phyloP scores from a whole-genome alignment of 1,140 invertebrate genomes.

The Drosophila sechellia region DNA sequence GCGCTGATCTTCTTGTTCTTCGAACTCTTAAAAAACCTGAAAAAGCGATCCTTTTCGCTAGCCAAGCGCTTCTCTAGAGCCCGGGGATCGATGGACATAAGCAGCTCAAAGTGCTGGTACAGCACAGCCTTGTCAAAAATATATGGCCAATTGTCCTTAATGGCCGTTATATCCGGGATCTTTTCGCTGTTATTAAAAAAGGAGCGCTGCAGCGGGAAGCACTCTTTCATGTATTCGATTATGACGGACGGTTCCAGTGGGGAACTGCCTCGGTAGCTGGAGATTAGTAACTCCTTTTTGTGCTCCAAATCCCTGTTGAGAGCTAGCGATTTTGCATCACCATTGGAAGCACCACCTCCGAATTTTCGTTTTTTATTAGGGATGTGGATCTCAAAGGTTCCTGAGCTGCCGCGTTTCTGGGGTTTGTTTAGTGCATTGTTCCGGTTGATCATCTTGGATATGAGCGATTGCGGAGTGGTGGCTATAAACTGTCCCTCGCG shows the following conservation, averaged over 20 bases:
- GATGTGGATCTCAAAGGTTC: constrained; percentile 59
- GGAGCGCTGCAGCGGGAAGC: constrained; percentile 68
- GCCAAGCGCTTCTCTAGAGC: constrained; percentile 59
- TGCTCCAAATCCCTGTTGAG: constrained; percentile 58
- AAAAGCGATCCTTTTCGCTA: constrained; percentile 60
- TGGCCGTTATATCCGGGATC: constrained; percentile 69
- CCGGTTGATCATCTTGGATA: constrained; percentile 75
- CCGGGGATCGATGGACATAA: constrained; percentile 73
- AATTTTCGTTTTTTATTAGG: constrained; percentile 64
- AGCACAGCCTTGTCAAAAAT: constrained; percentile 66
- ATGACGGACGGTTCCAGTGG: constrained; percentile 48
- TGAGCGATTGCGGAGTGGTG: constrained; percentile 69
- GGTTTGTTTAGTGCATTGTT: constrained; percentile 68
- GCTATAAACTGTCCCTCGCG: constrained; percentile 72
- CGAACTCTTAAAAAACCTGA: constrained; percentile 67
- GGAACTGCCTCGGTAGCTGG: constrained; percentile 57
- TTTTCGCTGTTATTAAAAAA: constrained; percentile 77
- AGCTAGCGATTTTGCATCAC: constrained; percentile 54
- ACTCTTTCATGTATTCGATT: constrained; percentile 72
- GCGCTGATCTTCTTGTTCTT: constrained; percentile 69
- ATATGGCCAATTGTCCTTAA: constrained; percentile 75
- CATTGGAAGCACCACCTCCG: constrained; percentile 36
- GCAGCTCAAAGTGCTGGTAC: constrained; percentile 72
- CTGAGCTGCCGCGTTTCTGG: constrained; percentile 61
- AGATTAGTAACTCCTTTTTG: constrained; percentile 63